These are phyloP conservation scores for Rana temporaria DNA, from an alignment of 2,113 vertebrate species.

Conservation along the genomic window DNA sequence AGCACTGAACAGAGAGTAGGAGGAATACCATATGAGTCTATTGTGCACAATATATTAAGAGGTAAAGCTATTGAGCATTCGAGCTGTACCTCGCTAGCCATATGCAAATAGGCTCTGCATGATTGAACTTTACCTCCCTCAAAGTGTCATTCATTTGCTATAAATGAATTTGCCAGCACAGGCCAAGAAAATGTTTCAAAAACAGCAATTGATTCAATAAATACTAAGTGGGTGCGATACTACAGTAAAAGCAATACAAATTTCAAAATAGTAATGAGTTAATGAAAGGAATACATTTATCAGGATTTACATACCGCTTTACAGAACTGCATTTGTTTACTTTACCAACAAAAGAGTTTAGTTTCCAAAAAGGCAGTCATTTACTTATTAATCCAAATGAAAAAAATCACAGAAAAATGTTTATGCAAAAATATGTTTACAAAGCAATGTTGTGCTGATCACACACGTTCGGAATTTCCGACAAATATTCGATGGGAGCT, in stretches of 20 bases:
- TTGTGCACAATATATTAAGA: slow-evolving; percentile 12
- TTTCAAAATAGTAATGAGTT: slow-evolving; percentile 17
- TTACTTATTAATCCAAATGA: slow-evolving; percentile 7
- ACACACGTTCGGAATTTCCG: too few species aligned
- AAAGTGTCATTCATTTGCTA: background rate
- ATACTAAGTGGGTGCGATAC: background rate
- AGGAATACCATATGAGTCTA: slow-evolving; percentile 1
- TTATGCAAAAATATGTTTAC: background rate
- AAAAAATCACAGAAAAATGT: background rate
- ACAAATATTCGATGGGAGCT: too few species aligned
- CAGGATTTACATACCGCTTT: background rate
- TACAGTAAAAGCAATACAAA: background rate
- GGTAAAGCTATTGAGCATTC: background rate
- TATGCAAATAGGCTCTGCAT: background rate
- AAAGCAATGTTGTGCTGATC: background rate
- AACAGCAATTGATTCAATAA: slow-evolving; percentile 18
- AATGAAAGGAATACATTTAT: slow-evolving; percentile 10
- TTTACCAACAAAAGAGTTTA: background rate
- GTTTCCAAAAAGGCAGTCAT: background rate
- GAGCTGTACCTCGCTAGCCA: background rate
- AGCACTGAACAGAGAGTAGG: background rate
- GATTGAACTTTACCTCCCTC: background rate
- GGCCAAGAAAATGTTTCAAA: background rate
- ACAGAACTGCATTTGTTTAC: background rate
- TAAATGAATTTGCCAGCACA: slow-evolving; percentile 1